Evolutionary conservation across 2,113 vertebrate genomes (phyloP).

Genomic region (Alaudala cheleensis): DNA sequence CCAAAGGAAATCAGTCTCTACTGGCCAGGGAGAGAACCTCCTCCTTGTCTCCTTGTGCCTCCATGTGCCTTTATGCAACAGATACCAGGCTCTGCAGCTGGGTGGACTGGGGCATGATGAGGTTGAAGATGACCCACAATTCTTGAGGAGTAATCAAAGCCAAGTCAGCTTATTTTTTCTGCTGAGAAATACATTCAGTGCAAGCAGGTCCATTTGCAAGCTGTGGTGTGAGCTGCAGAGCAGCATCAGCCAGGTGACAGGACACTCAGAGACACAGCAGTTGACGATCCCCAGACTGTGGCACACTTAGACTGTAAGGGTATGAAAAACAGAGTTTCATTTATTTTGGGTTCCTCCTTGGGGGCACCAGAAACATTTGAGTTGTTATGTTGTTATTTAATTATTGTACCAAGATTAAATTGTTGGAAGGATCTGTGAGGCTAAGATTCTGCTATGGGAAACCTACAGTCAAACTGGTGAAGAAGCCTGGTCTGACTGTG

Average conservation of each 20-base stretch:
- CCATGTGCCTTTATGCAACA: neutral
- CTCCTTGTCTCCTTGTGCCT: neutral
- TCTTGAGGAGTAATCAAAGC: neutral
- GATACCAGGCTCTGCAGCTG: neutral
- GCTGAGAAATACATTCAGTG: neutral
- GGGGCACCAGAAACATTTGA: accelerated
- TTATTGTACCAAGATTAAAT: neutral
- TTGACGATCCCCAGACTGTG: too few species aligned
- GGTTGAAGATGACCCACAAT: neutral
- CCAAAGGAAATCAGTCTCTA: neutral
- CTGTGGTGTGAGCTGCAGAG: neutral
- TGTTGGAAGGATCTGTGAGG: neutral
- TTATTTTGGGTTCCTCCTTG: neutral
- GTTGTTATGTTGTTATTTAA: neutral
- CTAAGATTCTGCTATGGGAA: neutral
- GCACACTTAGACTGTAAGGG: neutral
- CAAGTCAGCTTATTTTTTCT: neutral
- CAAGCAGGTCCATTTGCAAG: neutral
- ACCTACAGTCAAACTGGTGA: neutral
- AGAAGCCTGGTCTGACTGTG: neutral
- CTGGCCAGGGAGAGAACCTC: accelerated
- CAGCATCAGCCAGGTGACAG: neutral
- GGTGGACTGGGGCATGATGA: neutral
- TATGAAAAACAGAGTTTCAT: neutral
- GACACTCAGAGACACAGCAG: neutral